These are phyloP conservation scores for Genyomyrus donnyi DNA, from an alignment of 2,113 vertebrate genomes.

Conservation along the genomic window DNA sequence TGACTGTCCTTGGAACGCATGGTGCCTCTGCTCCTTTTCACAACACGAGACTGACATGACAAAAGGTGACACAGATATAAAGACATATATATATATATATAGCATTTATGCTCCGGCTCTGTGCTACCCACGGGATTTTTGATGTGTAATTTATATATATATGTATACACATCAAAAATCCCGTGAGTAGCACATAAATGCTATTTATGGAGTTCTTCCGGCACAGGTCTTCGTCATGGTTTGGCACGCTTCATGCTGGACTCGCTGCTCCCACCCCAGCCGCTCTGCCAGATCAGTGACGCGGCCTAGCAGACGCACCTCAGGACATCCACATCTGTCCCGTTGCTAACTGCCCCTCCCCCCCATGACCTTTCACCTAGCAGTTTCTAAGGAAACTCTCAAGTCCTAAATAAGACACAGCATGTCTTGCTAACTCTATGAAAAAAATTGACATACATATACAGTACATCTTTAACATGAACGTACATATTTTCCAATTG, in stretches of 20 bases:
- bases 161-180: neutral
- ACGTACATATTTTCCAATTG: neutral
- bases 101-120: too few relatives aligned
- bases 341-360: neutral
- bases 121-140: too few relatives aligned
- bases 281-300: slow-evolving; percentile 35
- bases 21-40: neutral
- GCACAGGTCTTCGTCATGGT: slow-evolving; percentile 12
- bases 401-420: neutral
- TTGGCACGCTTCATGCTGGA: slow-evolving; percentile 21
- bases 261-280: neutral
- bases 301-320: slow-evolving; percentile 17
- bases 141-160: too few relatives aligned
- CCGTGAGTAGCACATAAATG: slow-evolving; percentile 24
- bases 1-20: neutral
- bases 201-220: slow-evolving; percentile 44
- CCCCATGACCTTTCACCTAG: neutral
- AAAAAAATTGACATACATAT: neutral
- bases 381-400: neutral
- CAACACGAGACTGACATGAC: neutral
- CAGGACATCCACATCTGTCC: slow-evolving; percentile 27
- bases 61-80: neutral
- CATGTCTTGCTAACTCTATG: neutral
- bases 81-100: too few relatives aligned
- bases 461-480: neutral